These are phyloP conservation scores for Porites lobata DNA, from an alignment of 92 coral and sea anemone genomes.

Conservation along the genomic window DNA sequence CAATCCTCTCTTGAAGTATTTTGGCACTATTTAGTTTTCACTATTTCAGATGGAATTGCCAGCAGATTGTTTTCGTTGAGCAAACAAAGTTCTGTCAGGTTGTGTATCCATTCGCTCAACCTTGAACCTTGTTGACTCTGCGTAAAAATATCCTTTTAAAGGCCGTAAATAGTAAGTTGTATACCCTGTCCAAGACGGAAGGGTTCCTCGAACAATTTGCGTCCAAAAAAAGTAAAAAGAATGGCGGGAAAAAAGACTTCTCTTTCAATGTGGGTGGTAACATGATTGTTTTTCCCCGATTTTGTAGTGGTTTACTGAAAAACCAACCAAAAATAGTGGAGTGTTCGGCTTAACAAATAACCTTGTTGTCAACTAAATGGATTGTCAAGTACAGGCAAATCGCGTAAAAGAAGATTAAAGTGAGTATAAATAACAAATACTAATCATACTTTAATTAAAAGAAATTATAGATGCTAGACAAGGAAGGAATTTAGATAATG, in stretches of 20 bases:
- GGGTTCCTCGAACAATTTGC: too few relatives aligned
- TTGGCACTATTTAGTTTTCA: too few relatives aligned
- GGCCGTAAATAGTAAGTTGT: not conserved
- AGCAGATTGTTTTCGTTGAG: not conserved
- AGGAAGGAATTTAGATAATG: constrained; percentile 3
- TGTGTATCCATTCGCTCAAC: not conserved
- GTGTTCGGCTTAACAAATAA: not conserved
- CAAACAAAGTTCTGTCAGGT: not conserved
- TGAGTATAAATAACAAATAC: constrained; percentile 14
- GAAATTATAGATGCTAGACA: constrained; percentile 6
- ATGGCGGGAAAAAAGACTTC: too few relatives aligned
- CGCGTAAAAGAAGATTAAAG: constrained; percentile 17
- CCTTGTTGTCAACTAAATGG: constrained; percentile 4
- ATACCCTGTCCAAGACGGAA: not conserved
- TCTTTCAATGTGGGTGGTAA: too few relatives aligned
- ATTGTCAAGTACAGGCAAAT: constrained; percentile 19
- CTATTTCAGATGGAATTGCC: too few relatives aligned
- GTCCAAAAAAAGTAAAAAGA: too few relatives aligned
- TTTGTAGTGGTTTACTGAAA: too few relatives aligned
- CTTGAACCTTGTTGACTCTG: not conserved
- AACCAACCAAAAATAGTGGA: not conserved
- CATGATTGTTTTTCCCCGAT: too few relatives aligned
- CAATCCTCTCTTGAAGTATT: too few relatives aligned
- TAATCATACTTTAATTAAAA: not conserved
- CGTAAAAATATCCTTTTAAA: not conserved